Base-by-base conservation (phyloP, 1,140 invertebrate species). In the Parasteatoda tepidariorum region DNA sequence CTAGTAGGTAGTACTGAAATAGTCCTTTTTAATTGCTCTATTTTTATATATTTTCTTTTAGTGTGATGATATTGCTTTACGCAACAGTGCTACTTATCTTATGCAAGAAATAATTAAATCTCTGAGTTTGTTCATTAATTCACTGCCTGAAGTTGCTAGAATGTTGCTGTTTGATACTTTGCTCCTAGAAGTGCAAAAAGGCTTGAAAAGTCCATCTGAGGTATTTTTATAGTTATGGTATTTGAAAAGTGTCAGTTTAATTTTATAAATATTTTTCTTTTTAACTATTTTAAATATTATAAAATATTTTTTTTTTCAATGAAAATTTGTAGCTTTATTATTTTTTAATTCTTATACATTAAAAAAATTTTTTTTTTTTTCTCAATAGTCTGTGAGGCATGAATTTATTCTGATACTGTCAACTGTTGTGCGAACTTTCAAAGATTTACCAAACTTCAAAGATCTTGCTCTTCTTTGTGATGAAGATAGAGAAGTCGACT, bases 401-500 rank as follows among this genome's bases (percentile, higher is more conserved):
- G 94, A 96, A 87, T 93, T 93, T 41, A 93, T 98, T 66, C 90
- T 90, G 0, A 88, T 97, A 48, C 88, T 98, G 3, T 93, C 94
- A 3, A 91, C 92, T 86, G 89, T 97, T 85, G 89, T 91, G 48
- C 86, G 88, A 34, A 48, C 59, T 33, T 88, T 86, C 66, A 74
- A 83, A 24, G 15, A 70, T 15, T 92, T 97, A 90, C 92, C 93
- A 33, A 89, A 94, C 9, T 88, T 96, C 7, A 90, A 91, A n/a
- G 95, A 97, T 89, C 90, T 98, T 33, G 89, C 91, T 1, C 88
- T 91, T 22, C 89, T 97, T 2, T 91, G 92, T 0, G 92, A 92
- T 86, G 89, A 90, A 41, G 95, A 98, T 88, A 88, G 90, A 0
- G 97, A 99, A 88, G 92, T 95, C 0, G 96, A 98, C 89, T 97